Evolutionary conservation across 1,140 invertebrate genomes (phyloP), one percentile per base, ranked within the genome.

Genomic region (Wiebesia pumilae): DNA sequence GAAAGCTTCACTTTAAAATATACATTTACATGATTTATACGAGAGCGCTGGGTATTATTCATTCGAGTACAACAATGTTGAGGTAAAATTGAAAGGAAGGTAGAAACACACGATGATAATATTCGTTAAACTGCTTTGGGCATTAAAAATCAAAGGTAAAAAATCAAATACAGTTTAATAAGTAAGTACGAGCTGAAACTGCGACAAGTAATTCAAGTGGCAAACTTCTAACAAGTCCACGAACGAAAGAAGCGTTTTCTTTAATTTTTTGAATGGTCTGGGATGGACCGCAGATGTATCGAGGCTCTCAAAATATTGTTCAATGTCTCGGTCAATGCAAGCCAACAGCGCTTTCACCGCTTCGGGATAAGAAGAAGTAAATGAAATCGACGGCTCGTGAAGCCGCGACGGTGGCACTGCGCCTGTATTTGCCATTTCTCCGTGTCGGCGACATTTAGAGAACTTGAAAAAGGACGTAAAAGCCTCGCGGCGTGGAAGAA

Each of bases 251-350:
- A 62, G 43, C 43, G 43, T 47, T 47, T 14, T 6, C 6, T 47
- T 47, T 47, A 47, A 47, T 47, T 47, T 47, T 47, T 47, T 47
- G 6, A 62, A 62, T 62, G 1, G 24, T 27, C 3, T 3, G 19
- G 7, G 54, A 71, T 38, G 38, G 7, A 71, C 71, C 38, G 65
- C 4, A 69, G 65, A 69, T 69, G 65, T 69, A 69, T 35, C 75
- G 33, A n/a, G 67, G 81, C 58, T 83, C 80, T 86, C 82, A 85
- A 85, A 87, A 87, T 88, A 87, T 87, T 87, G 85, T 88, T 87
- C 85, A 86, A 88, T 85, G 85, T 87, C 85, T 87, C 83, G 86
- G 83, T 58, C 88, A 86, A 82, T 40, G 75, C 80, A 65, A 85
- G 75, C 73, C 82, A 88, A 83, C 82, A 82, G 80, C 35, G 86